A percentile compares a stretch with the other conserved stretches of the same genome.
Evolutionary conservation across 2,113 vertebrate species (phyloP).

Genomic region (Delphinus delphis): DNA sequence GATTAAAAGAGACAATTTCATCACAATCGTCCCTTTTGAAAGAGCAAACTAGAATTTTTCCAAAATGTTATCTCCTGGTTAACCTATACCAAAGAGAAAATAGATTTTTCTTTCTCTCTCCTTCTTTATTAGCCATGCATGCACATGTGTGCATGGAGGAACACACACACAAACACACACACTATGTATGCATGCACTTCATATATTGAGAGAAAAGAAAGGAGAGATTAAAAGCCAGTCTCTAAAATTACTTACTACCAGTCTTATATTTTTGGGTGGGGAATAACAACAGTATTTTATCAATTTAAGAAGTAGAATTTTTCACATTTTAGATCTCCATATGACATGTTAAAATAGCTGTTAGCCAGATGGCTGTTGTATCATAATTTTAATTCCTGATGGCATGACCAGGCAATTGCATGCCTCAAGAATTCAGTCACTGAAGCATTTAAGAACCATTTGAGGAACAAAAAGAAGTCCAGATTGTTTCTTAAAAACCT

Average conservation of each 20-base stretch:
- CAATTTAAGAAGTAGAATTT: background rate
- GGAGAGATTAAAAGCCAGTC: background rate
- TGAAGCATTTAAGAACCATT: background rate
- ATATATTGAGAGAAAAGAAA: background rate
- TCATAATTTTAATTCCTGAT: background rate
- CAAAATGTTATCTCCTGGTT: background rate
- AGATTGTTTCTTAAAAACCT: background rate
- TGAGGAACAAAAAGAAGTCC: background rate
- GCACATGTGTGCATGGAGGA: accelerated
- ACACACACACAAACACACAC: background rate
- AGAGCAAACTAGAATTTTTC: background rate
- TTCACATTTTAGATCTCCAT: background rate
- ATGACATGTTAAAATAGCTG: background rate
- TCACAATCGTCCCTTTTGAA: background rate
- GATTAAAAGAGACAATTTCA: background rate
- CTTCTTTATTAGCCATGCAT: background rate
- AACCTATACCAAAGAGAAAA: background rate
- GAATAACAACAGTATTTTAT: background rate
- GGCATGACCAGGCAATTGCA: background rate
- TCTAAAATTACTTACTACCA: background rate
- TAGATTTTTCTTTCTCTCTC: background rate
- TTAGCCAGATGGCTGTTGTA: background rate
- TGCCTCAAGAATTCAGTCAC: background rate
- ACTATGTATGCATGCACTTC: background rate
- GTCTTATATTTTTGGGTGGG: background rate